Percentiles rank a stretch among this genome's conserved stretches.
Evolutionary conservation across 2,888 invertebrate genomes (phyloP).

Genomic region (Hipparchia sbordonii): DNA sequence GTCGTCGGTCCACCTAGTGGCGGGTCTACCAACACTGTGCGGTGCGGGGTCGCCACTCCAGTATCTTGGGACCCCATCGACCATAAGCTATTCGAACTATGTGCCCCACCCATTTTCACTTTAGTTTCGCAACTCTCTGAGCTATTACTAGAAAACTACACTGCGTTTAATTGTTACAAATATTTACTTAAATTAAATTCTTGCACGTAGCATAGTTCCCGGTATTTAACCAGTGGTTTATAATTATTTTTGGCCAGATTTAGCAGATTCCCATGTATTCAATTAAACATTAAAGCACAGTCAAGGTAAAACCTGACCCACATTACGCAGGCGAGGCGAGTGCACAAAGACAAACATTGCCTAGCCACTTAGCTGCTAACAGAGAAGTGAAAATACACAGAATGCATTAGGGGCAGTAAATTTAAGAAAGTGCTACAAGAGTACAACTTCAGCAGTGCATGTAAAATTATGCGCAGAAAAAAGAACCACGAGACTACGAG

Average conservation of each 20-base stretch:
- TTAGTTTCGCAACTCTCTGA: too few relatives aligned
- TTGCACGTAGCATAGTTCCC: background rate
- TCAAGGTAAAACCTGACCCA: constrained; percentile 44
- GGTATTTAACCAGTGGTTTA: background rate
- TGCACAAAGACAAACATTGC: constrained; percentile 41
- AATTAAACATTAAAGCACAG: constrained; percentile 7
- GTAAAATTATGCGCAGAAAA: constrained; percentile 22
- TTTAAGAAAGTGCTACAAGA: constrained; percentile 45
- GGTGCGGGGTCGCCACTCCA: too few relatives aligned
- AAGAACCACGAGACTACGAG: background rate
- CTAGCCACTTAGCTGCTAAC: constrained; percentile 36
- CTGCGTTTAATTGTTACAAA: background rate
- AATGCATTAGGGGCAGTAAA: constrained; percentile 60
- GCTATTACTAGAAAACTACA: background rate
- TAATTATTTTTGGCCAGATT: constrained; percentile 4
- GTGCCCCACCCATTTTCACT: too few relatives aligned
- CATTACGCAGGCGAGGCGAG: constrained; percentile 43
- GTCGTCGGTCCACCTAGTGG: too few relatives aligned
- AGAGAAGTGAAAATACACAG: constrained; percentile 42
- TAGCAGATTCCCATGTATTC: background rate
- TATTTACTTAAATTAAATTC: constrained; percentile 6
- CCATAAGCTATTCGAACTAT: too few relatives aligned
- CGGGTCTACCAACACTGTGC: too few relatives aligned
- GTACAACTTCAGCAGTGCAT: constrained; percentile 16
- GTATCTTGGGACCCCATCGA: too few relatives aligned